phyloP scores from a whole-genome alignment of 2,888 invertebrate species.

The Tortricodes alternella region DNA sequence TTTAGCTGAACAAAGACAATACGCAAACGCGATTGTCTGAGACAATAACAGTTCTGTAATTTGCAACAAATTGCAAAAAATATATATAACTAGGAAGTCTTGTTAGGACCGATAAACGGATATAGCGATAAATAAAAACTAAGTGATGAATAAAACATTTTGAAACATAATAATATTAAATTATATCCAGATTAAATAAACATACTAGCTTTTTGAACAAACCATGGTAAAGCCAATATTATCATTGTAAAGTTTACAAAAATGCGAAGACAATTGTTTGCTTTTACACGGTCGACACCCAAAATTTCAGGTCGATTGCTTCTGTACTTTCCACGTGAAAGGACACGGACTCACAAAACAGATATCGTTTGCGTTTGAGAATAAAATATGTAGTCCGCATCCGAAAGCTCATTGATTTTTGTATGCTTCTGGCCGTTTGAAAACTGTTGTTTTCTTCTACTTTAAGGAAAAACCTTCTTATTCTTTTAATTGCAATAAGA shows the following conservation, averaged over 20 bases:
- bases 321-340: slow-evolving; percentile 18
- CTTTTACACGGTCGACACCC: slow-evolving; percentile 23
- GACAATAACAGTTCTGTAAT: too few relatives aligned
- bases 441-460: neutral
- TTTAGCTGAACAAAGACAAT: too few relatives aligned
- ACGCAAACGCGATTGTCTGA: too few relatives aligned
- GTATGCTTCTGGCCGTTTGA: neutral
- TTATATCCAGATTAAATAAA: neutral
- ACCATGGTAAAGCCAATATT: neutral
- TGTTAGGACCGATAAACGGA: too few relatives aligned
- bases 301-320: slow-evolving; percentile 29
- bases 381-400: slow-evolving; percentile 1
- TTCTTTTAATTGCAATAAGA: too few relatives aligned
- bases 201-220: neutral
- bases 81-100: too few relatives aligned
- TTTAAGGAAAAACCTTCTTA: too few relatives aligned
- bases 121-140: too few relatives aligned
- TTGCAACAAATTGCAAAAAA: too few relatives aligned
- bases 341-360: slow-evolving; percentile 13
- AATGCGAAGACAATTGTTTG: slow-evolving; percentile 15
- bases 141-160: too few relatives aligned
- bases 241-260: slow-evolving; percentile 16
- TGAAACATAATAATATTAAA: too few relatives aligned
- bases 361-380: slow-evolving; percentile 16
- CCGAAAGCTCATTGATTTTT: neutral